These are phyloP conservation scores for Anarrhichthys ocellatus DNA, from an alignment of 2,113 vertebrate genomes.

Conservation along the genomic window DNA sequence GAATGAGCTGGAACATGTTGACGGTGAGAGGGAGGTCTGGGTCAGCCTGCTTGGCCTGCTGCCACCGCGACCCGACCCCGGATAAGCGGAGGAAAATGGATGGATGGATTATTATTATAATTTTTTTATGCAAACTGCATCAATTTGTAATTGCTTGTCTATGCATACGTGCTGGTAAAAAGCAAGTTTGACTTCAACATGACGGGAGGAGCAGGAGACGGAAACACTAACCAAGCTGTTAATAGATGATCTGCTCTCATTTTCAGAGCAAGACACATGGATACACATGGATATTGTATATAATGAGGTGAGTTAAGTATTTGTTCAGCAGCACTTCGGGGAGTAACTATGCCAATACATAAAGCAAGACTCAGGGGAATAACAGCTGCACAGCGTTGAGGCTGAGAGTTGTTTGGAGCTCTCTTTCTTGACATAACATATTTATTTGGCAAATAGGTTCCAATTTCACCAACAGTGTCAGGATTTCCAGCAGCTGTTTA, in stretches of 20 bases:
- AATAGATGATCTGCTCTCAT: not conserved
- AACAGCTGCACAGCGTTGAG: not conserved
- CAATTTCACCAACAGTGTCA: not conserved
- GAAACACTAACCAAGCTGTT: not conserved
- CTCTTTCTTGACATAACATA: not conserved
- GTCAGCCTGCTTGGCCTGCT: too few species aligned
- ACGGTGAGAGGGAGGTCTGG: too few species aligned
- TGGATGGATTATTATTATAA: too few species aligned
- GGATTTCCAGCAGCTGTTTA: not conserved
- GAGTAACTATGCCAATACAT: not conserved
- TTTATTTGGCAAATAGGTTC: not conserved
- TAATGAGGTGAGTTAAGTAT: not conserved
- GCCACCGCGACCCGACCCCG: too few species aligned
- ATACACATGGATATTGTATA: too few species aligned
- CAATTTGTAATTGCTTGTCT: not conserved
- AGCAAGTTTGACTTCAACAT: not conserved
- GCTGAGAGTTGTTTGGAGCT: not conserved
- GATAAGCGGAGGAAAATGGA: too few species aligned
- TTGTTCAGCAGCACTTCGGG: conserved; percentile 8
- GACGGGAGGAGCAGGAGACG: not conserved
- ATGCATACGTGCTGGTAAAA: not conserved
- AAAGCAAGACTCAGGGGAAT: not conserved
- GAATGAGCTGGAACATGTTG: too few species aligned
- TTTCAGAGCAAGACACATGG: not conserved
- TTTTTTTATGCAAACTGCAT: too few species aligned